Base-by-base conservation (phyloP, 2,888 invertebrate genomes). In the Papilio gigon region DNA sequence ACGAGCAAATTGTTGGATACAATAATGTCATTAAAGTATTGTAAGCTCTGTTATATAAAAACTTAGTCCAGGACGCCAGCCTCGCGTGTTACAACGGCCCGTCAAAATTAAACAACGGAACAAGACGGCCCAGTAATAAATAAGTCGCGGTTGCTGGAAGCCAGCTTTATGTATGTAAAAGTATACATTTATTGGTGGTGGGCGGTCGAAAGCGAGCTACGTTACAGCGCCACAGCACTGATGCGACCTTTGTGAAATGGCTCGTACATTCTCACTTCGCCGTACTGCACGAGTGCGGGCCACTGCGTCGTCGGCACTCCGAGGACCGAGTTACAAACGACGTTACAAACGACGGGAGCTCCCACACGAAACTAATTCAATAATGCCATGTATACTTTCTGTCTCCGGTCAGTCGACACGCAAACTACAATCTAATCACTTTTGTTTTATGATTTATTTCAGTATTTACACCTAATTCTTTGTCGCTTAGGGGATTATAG, bases 321-420 rank as follows among this genome's bases (percentile, higher is more conserved):
- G 9, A 40, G 53, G 22, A 53, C 53, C 40, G 61, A 61, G 42
- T 61, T 61, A 67, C 67, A 61, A 47, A 53, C 17, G 61, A 60
- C 25, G 62, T 40, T 62, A 62, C 67, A 62, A 62, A 56, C 62
- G 33, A 25, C 35, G 33, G 2, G 14, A 37, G 44, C 14, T 27
- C 61, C 56, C 33, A 62, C 56, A 56, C 67, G 56, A 25, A 47
- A 40, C 62, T 56, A 58, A 62, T 67, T 67, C 62, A 63, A 67
- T 63, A 67, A 67, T 62, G 33, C 12, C 22, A 25, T 33, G n/a
- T 62, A 62, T 56, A 44, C 17, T 59, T 22, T 17, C 37, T 12
- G 40, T 27, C 9, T 27, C n/a, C 61, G 17, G 4, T 8, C n/a
- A 5, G 50, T 60, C 14, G 17, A 67, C 40, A 42, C 47, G 47